These are phyloP conservation scores for Sminthopsis crassicaudata DNA, from an alignment of 2,113 vertebrate genomes.

Conservation along the genomic window DNA sequence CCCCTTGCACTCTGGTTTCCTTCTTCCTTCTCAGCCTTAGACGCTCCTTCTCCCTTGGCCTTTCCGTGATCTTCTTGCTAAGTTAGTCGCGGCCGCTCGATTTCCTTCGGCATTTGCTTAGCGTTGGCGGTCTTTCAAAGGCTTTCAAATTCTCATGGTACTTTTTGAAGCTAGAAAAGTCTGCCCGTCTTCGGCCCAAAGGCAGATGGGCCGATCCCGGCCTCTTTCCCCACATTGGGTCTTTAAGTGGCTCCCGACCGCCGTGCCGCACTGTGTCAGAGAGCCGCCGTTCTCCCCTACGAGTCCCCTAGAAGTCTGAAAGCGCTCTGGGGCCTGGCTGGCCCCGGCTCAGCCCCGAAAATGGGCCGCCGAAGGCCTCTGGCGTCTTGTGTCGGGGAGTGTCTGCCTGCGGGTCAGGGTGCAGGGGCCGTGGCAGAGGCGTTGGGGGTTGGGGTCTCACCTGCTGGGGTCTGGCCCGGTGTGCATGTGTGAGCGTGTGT, in stretches of 20 bases:
- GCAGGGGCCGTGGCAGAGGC: too few relatives aligned
- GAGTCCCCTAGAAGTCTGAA: neutral
- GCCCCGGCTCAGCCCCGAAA: too few relatives aligned
- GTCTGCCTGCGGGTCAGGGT: too few relatives aligned
- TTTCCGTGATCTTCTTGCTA: constrained; percentile 31
- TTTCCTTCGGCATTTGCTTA: neutral
- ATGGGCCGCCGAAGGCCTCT: too few relatives aligned
- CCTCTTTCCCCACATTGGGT: neutral
- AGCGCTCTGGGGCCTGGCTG: too few relatives aligned
- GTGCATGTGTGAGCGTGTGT: too few relatives aligned
- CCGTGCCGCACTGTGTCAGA: neutral
- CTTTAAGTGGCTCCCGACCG: neutral
- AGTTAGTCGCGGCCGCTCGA: neutral
- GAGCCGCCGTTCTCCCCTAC: neutral
- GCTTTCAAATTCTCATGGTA: neutral
- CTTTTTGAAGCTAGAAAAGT: neutral
- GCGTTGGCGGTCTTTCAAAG: too few relatives aligned
- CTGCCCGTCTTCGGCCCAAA: neutral
- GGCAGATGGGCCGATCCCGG: too few relatives aligned
- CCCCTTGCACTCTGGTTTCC: constrained; percentile 49
- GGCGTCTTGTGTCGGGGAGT: neutral
- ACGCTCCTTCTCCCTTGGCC: constrained; percentile 61
- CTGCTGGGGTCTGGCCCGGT: neutral
- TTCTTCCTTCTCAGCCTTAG: constrained; percentile 70
- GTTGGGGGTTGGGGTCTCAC: too few relatives aligned